A percentile compares a stretch with the other conserved stretches of the same genome.
phyloP scores from a whole-genome alignment of 2,888 invertebrate genomes.

The Poecilus cupreus region DNA sequence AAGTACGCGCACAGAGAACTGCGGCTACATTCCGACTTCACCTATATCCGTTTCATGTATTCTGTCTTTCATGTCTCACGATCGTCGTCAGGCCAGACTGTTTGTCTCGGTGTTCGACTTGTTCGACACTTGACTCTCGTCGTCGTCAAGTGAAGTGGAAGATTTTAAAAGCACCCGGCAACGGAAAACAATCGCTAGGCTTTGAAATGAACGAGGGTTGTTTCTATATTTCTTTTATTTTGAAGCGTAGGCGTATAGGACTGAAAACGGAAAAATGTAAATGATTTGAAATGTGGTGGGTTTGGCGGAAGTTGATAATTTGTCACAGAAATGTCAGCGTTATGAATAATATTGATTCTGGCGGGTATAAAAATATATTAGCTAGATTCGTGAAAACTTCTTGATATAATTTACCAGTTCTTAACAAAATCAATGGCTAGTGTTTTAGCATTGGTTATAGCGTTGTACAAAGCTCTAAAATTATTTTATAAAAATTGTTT shows the following conservation, averaged over 20 bases:
- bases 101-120: neutral
- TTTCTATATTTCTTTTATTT: no score
- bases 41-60: neutral
- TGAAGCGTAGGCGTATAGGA: no score
- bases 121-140: neutral
- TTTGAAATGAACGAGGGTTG: no score
- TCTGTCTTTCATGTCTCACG: neutral
- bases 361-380: no score
- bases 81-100: neutral
- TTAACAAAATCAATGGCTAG: no score
- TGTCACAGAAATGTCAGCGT: neutral
- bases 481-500: no score
- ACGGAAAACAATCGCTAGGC: no score
- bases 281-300: neutral
- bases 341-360: neutral
- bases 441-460: no score
- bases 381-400: no score
- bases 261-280: neutral
- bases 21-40: neutral
- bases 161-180: no score
- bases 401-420: no score
- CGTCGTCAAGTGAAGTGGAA: neutral
- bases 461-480: no score
- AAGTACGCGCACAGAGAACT: neutral
- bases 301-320: neutral